These are phyloP conservation scores for Napeogenes inachia DNA, from an alignment of 2,888 invertebrate species.

Conservation along the genomic window DNA sequence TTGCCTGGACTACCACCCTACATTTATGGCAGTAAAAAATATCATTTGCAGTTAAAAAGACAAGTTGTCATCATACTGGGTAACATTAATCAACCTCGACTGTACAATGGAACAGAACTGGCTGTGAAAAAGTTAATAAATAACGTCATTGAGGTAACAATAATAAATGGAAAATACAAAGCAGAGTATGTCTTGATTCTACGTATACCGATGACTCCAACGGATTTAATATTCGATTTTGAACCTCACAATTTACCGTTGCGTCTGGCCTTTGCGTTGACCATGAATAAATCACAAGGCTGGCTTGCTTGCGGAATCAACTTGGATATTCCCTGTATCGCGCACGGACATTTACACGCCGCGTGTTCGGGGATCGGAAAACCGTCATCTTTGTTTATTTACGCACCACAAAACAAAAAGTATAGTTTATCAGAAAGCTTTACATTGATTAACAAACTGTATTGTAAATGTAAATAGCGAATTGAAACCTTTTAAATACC, in stretches of 20 bases:
- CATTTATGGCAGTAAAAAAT: background rate
- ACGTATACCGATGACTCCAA: constrained; percentile 31
- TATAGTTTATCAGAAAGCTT: constrained; percentile 22
- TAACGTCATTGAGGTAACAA: constrained; percentile 27
- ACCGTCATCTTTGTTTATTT: constrained; percentile 20
- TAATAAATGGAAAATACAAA: constrained; percentile 33
- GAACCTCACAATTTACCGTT: constrained; percentile 18
- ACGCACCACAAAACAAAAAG: constrained; percentile 17
- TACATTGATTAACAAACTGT: constrained; percentile 24
- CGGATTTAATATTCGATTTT: constrained; percentile 16
- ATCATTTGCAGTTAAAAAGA: constrained; percentile 4
- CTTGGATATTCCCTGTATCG: constrained; percentile 30
- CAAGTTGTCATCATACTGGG: constrained; percentile 10
- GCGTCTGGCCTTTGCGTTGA: constrained; percentile 31
- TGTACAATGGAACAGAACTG: constrained; percentile 25
- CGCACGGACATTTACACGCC: constrained; percentile 34
- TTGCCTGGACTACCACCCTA: background rate
- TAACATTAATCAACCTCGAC: constrained; percentile 9
- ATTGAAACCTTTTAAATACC: constrained; percentile 23
- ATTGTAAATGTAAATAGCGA: constrained; percentile 20
- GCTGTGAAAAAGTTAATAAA: constrained; percentile 28
- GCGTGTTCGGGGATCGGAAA: constrained; percentile 17
- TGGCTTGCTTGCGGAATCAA: too few relatives aligned
- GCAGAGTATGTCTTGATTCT: constrained; percentile 35
- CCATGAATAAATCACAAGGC: constrained; percentile 31